Evolutionary conservation across 2,113 vertebrate genomes (phyloP).

Genomic region (Reinhardtius hippoglossoides): DNA sequence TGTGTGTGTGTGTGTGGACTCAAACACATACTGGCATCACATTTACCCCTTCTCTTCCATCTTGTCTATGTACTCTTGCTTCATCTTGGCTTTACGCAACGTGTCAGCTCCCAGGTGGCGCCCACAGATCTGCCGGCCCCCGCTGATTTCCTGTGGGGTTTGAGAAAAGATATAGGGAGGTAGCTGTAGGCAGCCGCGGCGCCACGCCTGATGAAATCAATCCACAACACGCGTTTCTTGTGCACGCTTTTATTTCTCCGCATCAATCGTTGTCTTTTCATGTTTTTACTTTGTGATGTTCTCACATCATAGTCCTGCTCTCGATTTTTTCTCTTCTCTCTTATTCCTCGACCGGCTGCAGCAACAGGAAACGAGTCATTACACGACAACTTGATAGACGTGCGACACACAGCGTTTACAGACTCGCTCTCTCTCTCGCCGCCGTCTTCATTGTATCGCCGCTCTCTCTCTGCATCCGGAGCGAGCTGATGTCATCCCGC

Average conservation of each 20-base stretch:
- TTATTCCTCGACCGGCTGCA: not conserved
- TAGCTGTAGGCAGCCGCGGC: conserved; percentile 21
- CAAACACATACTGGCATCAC: conserved; percentile 37
- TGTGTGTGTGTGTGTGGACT: not conserved
- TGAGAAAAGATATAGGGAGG: conserved; percentile 48
- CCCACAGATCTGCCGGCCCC: conserved; percentile 50
- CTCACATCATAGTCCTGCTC: not conserved
- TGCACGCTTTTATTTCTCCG: not conserved
- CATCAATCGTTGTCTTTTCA: conserved; percentile 5
- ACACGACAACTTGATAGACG: not conserved
- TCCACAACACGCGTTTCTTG: conserved; percentile 38
- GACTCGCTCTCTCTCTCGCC: conserved; percentile 4
- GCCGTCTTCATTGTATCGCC: not conserved
- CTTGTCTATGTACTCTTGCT: conserved; percentile 34
- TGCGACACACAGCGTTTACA: not conserved
- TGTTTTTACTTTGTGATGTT: conserved; percentile 24
- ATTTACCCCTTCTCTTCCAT: conserved; percentile 23
- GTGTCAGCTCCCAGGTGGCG: conserved; percentile 53
- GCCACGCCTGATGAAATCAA: conserved; percentile 52
- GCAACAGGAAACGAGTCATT: not conserved
- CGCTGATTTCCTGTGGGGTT: conserved; percentile 67
- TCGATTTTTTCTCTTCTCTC: not conserved
- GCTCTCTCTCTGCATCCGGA: conserved; percentile 5
- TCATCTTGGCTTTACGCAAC: conserved; percentile 49
- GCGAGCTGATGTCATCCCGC: conserved; percentile 30